phyloP scores from a whole-genome alignment of 2,888 invertebrate genomes.

The Piscicola geometra region DNA sequence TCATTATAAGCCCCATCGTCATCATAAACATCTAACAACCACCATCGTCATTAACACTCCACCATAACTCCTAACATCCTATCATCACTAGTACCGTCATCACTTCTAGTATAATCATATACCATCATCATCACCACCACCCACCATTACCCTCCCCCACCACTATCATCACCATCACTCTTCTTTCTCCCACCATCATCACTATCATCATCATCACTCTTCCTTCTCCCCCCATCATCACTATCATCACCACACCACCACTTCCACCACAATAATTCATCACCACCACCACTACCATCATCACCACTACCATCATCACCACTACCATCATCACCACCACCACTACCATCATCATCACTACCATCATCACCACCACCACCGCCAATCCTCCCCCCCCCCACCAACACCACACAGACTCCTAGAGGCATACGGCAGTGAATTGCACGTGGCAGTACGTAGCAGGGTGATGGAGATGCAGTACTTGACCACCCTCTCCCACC shows the following conservation, averaged over 20 bases:
- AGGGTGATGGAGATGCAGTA: conserved; percentile 54
- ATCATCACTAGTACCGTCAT: not conserved
- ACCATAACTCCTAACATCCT: too few relatives aligned
- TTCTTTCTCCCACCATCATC: conserved; percentile 41
- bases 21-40: not conserved
- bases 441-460: conserved; percentile 54
- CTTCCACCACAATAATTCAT: too few relatives aligned
- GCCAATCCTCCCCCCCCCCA: not conserved
- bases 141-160: not conserved
- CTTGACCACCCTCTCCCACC: conserved; percentile 51
- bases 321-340: conserved; percentile 8
- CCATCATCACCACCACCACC: conserved; percentile 14
- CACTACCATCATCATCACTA: conserved; percentile 17
- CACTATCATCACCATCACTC: conserved; percentile 30
- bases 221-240: not conserved
- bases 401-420: conserved; percentile 42
- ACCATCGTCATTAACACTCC: conserved; percentile 6
- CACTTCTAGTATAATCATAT: not conserved
- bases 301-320: not conserved
- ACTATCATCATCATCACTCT: conserved; percentile 2
- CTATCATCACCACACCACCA: conserved; percentile 16
- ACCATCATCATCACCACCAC: not conserved
- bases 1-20: not conserved
- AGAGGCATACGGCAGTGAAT: conserved; percentile 50
- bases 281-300: conserved; percentile 8